Percentiles rank a stretch among this genome's conserved stretches.
Evolutionary conservation across 1,140 invertebrate genomes (phyloP).

Genomic region (Heliothis subflexa): DNA sequence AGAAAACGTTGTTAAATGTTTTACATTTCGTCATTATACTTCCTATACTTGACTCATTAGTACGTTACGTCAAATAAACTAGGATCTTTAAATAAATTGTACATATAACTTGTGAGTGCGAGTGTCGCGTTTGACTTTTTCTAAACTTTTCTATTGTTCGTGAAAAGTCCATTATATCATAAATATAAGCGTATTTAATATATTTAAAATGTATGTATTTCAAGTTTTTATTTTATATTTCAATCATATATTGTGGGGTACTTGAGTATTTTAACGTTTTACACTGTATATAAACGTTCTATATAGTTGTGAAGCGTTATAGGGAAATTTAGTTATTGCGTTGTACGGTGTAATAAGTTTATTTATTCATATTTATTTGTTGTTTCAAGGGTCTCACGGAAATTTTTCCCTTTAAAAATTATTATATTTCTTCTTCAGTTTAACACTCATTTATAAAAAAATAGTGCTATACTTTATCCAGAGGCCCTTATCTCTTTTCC

Average conservation of each 20-base stretch:
- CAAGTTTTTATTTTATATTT: constrained; percentile 22
- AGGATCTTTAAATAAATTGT: constrained; percentile 42
- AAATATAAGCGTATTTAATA: constrained; percentile 36
- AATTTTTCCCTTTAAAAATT: neutral
- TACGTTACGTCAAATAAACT: constrained; percentile 17
- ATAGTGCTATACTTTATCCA: neutral
- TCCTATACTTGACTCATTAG: constrained; percentile 36
- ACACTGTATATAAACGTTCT: constrained; percentile 34
- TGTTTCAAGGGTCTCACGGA: neutral
- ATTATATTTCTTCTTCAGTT: neutral
- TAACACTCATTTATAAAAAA: neutral
- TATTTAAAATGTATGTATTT: constrained; percentile 27
- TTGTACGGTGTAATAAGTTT: constrained; percentile 1
- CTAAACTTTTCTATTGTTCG: constrained; percentile 50
- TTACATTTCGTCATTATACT: constrained; percentile 22
- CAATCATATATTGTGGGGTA: constrained; percentile 15
- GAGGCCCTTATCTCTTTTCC: constrained; percentile 6
- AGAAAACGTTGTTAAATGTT: neutral
- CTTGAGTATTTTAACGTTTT: constrained; percentile 37
- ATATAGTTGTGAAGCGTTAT: constrained; percentile 45
- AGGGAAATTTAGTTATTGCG: neutral
- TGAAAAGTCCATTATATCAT: constrained; percentile 47
- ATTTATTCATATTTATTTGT: constrained; percentile 13
- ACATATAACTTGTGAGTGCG: constrained; percentile 24
- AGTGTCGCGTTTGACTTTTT: constrained; percentile 41